phyloP scores from a whole-genome alignment of 2,113 vertebrate genomes.

The Aviceda subcristata region DNA sequence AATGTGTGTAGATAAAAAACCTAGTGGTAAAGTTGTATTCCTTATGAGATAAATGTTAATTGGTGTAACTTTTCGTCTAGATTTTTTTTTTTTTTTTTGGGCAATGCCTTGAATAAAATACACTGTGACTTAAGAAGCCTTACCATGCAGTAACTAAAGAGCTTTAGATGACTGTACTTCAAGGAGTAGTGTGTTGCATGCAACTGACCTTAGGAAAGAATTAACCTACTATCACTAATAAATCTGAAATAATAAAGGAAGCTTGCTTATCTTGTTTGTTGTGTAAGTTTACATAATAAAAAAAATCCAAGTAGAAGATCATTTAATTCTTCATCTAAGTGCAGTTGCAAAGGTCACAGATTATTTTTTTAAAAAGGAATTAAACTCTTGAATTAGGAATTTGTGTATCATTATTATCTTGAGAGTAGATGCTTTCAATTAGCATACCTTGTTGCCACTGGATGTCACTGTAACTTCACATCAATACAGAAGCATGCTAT shows the following conservation, averaged over 20 bases:
- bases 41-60: slow-evolving; percentile 74
- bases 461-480: slow-evolving; percentile 60
- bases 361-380: neutral
- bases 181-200: slow-evolving; percentile 89
- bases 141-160: slow-evolving; percentile 76
- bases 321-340: slow-evolving; percentile 67
- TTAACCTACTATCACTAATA: slow-evolving; percentile 72
- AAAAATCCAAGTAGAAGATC: neutral
- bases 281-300: slow-evolving; percentile 16
- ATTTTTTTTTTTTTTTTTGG: slow-evolving; percentile 61
- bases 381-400: neutral
- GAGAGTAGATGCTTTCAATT: neutral
- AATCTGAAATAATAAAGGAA: slow-evolving; percentile 71
- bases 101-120: slow-evolving; percentile 77
- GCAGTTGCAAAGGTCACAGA: slow-evolving; percentile 54
- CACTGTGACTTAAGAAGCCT: slow-evolving; percentile 92
- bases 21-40: slow-evolving; percentile 76
- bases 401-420: neutral
- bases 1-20: slow-evolving; percentile 78
- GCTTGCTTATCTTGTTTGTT: slow-evolving; percentile 35
- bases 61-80: slow-evolving; percentile 65
- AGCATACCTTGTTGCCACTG: slow-evolving; percentile 40
- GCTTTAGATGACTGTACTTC: slow-evolving; percentile 78
- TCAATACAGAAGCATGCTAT: neutral
- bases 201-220: slow-evolving; percentile 83